These are phyloP conservation scores for Cervus canadensis DNA, from an alignment of 2,113 vertebrate species.

Conservation along the genomic window DNA sequence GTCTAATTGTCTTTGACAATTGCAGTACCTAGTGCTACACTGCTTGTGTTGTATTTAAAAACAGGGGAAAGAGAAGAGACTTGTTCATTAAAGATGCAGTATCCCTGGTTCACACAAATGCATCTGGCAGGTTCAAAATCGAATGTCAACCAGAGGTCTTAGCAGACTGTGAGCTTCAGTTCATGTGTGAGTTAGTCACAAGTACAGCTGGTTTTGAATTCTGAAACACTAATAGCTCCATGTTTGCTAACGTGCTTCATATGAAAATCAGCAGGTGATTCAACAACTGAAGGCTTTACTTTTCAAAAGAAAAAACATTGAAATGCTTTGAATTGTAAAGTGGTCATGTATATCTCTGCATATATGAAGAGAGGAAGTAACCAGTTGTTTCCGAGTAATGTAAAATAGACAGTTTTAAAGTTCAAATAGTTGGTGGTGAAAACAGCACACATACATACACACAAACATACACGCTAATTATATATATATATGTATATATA, in stretches of 20 bases:
- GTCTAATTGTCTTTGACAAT: constrained; percentile 89
- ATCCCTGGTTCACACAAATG: constrained; percentile 86
- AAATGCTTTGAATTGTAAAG: constrained; percentile 67
- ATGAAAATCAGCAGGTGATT: constrained; percentile 77
- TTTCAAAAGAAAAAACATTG: constrained; percentile 69
- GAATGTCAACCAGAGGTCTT: constrained; percentile 88
- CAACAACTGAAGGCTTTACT: constrained; percentile 67
- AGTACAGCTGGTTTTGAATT: constrained; percentile 81
- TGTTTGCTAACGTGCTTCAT: constrained; percentile 81
- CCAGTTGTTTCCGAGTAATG: constrained; percentile 70
- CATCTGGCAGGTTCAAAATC: constrained; percentile 89
- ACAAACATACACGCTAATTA: constrained; percentile 40
- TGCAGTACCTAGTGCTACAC: constrained; percentile 84
- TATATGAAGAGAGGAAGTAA: constrained; percentile 71
- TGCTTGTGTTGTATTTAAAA: constrained; percentile 89
- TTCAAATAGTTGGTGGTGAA: constrained; percentile 71
- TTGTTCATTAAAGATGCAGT: constrained; percentile 90
- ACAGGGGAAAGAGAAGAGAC: constrained; percentile 85
- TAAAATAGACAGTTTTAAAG: constrained; percentile 75
- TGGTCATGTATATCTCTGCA: constrained; percentile 70
- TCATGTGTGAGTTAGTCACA: constrained; percentile 83
- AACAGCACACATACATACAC: constrained; percentile 69
- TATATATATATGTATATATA: constrained; percentile 59
- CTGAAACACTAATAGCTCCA: constrained; percentile 77
- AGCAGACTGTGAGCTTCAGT: constrained; percentile 83